phyloP scores from a whole-genome alignment of 2,797 vertebrate genomes.

The Girardinus metallicus region DNA sequence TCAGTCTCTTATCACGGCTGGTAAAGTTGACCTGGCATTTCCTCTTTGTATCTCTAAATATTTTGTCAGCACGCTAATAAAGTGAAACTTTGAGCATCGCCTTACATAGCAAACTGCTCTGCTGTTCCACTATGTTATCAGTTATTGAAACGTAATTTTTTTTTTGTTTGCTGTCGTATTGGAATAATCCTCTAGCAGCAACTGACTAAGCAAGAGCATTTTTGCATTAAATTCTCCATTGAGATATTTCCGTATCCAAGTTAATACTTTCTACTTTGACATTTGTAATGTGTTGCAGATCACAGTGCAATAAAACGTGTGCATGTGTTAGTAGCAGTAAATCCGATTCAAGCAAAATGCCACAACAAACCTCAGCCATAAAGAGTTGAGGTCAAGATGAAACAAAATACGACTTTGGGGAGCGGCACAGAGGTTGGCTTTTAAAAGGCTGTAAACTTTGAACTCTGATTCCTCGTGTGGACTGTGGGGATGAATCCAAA shows the following conservation, averaged over 20 bases:
- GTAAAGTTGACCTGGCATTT: background rate
- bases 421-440: background rate
- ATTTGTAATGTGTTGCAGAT: background rate
- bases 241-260: background rate
- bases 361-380: background rate
- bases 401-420: too few species aligned
- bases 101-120: background rate
- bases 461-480: constrained; percentile 1
- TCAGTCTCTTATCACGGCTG: background rate
- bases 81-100: constrained; percentile 34
- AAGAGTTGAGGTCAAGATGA: background rate
- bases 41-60: background rate
- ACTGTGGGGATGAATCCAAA: background rate
- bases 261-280: background rate
- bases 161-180: background rate
- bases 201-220: background rate
- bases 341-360: background rate
- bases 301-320: background rate
- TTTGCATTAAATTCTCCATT: background rate
- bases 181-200: background rate
- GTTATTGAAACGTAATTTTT: background rate
- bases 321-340: background rate
- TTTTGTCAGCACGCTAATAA: background rate
- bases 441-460: background rate
- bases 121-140: background rate